Evolutionary conservation across 1,140 invertebrate genomes (phyloP).

Genomic region (Parapsyche elsis): DNA sequence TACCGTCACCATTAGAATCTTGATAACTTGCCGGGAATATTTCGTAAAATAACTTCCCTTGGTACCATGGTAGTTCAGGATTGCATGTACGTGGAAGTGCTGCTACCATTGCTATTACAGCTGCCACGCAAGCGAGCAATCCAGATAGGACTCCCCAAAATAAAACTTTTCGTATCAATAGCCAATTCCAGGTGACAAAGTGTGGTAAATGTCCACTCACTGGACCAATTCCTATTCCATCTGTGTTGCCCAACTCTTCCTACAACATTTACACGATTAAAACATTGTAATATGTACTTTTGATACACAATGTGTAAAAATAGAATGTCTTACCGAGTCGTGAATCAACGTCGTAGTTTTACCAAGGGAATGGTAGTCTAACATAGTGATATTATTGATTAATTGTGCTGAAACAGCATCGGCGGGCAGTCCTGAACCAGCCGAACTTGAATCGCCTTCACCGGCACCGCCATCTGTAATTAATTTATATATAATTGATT

Average conservation of each 20-base stretch:
- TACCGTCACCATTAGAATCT: conserved; percentile 79
- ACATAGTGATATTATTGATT: conserved; percentile 67
- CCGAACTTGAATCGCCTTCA: conserved; percentile 64
- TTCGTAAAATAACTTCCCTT: conserved; percentile 84
- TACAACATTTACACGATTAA: conserved; percentile 54
- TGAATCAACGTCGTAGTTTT: conserved; percentile 60
- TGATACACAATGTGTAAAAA: background rate
- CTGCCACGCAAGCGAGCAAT: conserved; percentile 74
- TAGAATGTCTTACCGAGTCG: conserved; percentile 21
- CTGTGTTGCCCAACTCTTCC: conserved; percentile 62
- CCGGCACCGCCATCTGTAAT: conserved; percentile 56
- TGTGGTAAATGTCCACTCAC: conserved; percentile 63
- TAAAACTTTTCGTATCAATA: conserved; percentile 76
- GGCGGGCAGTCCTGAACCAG: conserved; percentile 64
- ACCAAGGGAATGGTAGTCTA: conserved; percentile 66
- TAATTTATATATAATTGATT: background rate
- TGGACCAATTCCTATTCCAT: conserved; percentile 60
- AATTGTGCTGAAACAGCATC: conserved; percentile 67
- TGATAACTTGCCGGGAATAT: conserved; percentile 85
- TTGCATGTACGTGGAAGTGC: conserved; percentile 78
- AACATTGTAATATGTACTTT: background rate
- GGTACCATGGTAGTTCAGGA: conserved; percentile 79
- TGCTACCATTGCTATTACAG: conserved; percentile 77
- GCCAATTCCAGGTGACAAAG: conserved; percentile 87
- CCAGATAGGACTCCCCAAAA: conserved; percentile 78